Evolutionary conservation across 2,888 invertebrate genomes (phyloP).

Genomic region (Proisotoma minuta): DNA sequence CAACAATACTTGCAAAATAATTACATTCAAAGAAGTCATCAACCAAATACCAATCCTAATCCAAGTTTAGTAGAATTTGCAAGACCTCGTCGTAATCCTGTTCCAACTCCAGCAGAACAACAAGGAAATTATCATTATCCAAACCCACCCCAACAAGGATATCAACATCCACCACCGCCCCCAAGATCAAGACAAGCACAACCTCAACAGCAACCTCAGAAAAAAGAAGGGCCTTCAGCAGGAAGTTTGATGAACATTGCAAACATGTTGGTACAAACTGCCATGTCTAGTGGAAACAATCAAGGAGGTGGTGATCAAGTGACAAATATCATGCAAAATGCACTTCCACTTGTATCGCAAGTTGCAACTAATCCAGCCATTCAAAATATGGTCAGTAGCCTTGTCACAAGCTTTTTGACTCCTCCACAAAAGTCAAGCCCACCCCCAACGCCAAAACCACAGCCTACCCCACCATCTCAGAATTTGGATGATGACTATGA

Average conservation of each 20-base stretch:
- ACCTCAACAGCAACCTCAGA: slow-evolving; percentile 5
- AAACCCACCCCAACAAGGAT: slow-evolving; percentile 16
- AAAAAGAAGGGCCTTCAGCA: slow-evolving; percentile 27
- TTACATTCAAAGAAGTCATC: not conserved
- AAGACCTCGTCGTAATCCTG: slow-evolving; percentile 29
- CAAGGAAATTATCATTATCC: not conserved
- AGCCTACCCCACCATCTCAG: slow-evolving; percentile 11
- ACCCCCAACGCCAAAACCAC: slow-evolving; percentile 22
- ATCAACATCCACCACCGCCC: slow-evolving; percentile 13
- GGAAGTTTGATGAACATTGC: slow-evolving; percentile 42
- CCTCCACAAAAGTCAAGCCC: slow-evolving; percentile 32
- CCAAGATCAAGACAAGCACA: not conserved
- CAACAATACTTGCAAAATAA: not conserved
- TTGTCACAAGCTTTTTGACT: slow-evolving; percentile 44
- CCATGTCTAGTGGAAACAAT: slow-evolving; percentile 29
- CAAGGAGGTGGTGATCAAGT: slow-evolving; percentile 41
- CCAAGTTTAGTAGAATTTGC: slow-evolving; percentile 30
- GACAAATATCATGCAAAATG: slow-evolving; percentile 40
- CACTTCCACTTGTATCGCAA: slow-evolving; percentile 41
- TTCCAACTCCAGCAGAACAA: not conserved
- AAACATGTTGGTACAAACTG: slow-evolving; percentile 38
- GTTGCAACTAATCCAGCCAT: slow-evolving; percentile 44
- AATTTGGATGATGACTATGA: slow-evolving; percentile 7
- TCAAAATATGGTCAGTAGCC: slow-evolving; percentile 39
- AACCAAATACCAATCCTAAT: not conserved